Evolutionary conservation across 37 sponge, comb jelly and placozoan genomes (phyloP), one percentile per base, ranked within the genome.

Genomic region (Chondrilla cf. caribensis): DNA sequence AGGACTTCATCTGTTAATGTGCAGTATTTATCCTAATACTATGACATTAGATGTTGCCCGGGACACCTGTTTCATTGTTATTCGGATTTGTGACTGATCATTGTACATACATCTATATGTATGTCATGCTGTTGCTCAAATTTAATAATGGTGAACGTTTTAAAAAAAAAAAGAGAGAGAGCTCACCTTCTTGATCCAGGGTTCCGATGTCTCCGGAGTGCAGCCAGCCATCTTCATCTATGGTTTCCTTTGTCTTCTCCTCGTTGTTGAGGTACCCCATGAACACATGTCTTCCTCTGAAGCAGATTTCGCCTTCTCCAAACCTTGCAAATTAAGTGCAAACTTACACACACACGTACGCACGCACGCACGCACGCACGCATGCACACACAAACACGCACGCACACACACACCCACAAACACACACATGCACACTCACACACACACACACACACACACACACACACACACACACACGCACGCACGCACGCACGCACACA

Each of bases 151-250:
- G n/a, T n/a, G n/a, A n/a, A n/a, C n/a, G n/a, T n/a, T n/a, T n/a
- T n/a, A n/a, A n/a, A n/a, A n/a, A n/a, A n/a, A n/a, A n/a, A n/a
- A n/a, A n/a, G n/a, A n/a, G n/a, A n/a, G n/a, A n/a, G n/a, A n/a
- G n/a, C 86, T 9, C 51, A 93, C 96, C 90, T 47, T 95, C 90
- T 9, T 81, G 25, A 78, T 96, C 96, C 4, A 92, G 22, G 36
- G 84, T 86, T 22, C 92, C 99, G 58, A 98, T 87, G 60, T 98
- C 99, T 26, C 99, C 99, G 0, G 96, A 89, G 67, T 98, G 96
- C 0, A 96, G 94, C 96, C 94, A 98, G 33, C 99, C 96, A 77
- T 98, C 95, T 54, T 93, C 92, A 82, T 95, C 96, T 41, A 98
- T 87, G 40, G 89, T 79, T 38, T 91, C 90, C 55, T 40, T 79